A percentile compares a stretch with the other conserved stretches of the same genome.
phyloP scores from a whole-genome alignment of 2,113 vertebrate species.

The Ameiurus melas region DNA sequence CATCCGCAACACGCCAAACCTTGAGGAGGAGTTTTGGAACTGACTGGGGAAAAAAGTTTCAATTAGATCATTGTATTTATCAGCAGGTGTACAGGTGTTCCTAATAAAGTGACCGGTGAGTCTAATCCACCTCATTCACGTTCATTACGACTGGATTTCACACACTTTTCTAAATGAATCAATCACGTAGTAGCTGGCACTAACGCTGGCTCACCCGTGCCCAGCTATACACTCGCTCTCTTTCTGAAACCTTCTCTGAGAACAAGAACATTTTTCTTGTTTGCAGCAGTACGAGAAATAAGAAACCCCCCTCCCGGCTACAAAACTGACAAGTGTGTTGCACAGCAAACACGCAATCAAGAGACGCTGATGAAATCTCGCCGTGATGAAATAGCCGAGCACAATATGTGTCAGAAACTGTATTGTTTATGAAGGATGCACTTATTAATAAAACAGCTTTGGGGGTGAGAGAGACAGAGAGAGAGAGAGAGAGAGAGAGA shows the following conservation, averaged over 20 bases:
- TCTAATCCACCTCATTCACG: background rate
- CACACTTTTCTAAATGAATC: background rate
- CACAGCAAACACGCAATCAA: conserved; percentile 35
- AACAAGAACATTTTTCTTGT: background rate
- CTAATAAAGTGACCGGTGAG: background rate
- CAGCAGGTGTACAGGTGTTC: background rate
- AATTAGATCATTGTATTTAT: background rate
- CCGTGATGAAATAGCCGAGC: conserved; percentile 38
- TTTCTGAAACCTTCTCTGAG: background rate
- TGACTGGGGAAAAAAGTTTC: background rate
- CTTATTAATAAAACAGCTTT: conserved; percentile 57
- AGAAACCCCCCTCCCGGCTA: conserved; percentile 11
- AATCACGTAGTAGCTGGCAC: background rate
- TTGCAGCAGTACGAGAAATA: conserved; percentile 24
- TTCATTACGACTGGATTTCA: background rate
- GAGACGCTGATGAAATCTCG: conserved; percentile 40
- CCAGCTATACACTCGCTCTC: background rate
- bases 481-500: conserved; percentile 14
- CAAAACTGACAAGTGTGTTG: conserved; percentile 40
- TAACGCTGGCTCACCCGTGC: background rate
- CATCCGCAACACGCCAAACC: background rate
- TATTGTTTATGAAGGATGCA: conserved; percentile 56
- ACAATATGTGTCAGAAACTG: conserved; percentile 20
- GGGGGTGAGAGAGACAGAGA: too few species aligned
- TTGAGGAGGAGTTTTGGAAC: background rate